Evolutionary conservation across 2,113 vertebrate species (phyloP).

Genomic region (Theristicus caerulescens): DNA sequence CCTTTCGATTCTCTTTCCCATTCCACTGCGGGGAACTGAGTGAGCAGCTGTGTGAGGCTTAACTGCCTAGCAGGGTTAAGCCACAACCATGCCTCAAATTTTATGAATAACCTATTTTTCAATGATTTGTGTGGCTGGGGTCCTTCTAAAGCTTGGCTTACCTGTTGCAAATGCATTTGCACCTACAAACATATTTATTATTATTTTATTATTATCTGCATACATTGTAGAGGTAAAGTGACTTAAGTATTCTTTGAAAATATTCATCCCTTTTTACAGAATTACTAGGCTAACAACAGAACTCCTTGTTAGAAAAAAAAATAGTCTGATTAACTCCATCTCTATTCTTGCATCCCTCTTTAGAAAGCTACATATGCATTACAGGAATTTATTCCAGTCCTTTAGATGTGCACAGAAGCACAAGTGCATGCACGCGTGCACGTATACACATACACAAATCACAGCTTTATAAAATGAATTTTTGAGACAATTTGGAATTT

Average conservation of each 20-base stretch:
- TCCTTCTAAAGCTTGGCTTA: not conserved
- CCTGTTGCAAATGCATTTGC: not conserved
- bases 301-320: not conserved
- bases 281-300: not conserved
- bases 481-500: not conserved
- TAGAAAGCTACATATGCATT: not conserved
- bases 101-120: not conserved
- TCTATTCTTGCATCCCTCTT: not conserved
- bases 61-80: not conserved
- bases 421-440: accelerated
- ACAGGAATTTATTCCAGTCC: not conserved
- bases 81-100: not conserved
- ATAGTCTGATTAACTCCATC: not conserved
- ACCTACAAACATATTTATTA: not conserved
- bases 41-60: accelerated
- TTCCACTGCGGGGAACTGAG: not conserved
- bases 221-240: not conserved
- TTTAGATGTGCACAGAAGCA: not conserved
- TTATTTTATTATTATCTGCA: not conserved
- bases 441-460: not conserved
- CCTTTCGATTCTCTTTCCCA: not conserved
- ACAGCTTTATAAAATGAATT: not conserved
- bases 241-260: not conserved
- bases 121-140: not conserved
- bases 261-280: not conserved